Base-by-base conservation (phyloP, 2,888 invertebrate genomes). In the Helicoverpa assulta region DNA sequence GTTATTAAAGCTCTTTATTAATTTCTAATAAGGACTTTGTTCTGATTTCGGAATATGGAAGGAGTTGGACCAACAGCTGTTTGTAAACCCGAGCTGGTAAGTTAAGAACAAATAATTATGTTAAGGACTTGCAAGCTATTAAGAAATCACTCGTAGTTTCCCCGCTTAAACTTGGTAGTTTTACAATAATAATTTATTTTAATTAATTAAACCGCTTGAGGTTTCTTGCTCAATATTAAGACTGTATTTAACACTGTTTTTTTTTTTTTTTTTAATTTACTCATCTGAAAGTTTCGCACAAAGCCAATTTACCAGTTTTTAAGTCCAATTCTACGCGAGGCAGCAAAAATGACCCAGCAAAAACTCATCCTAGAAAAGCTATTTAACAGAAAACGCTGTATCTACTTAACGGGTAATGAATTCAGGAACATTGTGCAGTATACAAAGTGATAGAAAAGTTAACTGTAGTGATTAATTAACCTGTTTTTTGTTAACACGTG, bases 381-480 rank as follows among this genome's bases (percentile, higher is more conserved):
- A n/a, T 47, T 47, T 47, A 47, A 47, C n/a, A 47, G 47, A 47
- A 47, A 47, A 47, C 47, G 47, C n/a, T 47, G 16, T 47, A 47
- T 16, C 47, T 47, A 61, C 67, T 67, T 70, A 37, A 16, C 52
- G 10, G 53, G 65, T 68, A 70, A 78, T 75, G 29, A 57, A 67
- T 76, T 53, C 51, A 2, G 5, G 64, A 65, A 75, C 67, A 67
- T 59, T 29, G 56, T 63, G n/a, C 59, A 5, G 58, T 73, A 61
- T 63, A 60, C 52, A 21, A 67, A 74, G 57, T 75, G 81, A 73
- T 74, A 72, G 61, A 50, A 33, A 58, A 57, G 67, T 65, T 52
- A 65, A 43, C 66, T 58, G 26, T n/a, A 50, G 84, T 91, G 91
- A 91, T 91, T 90, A 90, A 91, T 91, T 90, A 86, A 84, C 78